These are phyloP conservation scores for Rhorus exstirpatorius DNA, from an alignment of 2,888 invertebrate genomes.

Conservation along the genomic window DNA sequence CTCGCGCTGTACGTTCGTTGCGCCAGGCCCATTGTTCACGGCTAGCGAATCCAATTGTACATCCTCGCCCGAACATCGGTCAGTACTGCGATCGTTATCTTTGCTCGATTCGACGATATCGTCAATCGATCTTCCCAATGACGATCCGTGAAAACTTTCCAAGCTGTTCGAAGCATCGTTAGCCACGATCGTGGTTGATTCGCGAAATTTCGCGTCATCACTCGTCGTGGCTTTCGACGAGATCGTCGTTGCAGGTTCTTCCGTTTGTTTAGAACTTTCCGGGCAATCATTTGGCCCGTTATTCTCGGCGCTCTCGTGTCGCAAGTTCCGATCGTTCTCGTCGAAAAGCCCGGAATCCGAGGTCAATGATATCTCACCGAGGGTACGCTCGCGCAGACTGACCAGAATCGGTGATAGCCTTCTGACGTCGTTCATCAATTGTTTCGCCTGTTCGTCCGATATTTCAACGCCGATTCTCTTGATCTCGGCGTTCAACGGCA, in stretches of 20 bases:
- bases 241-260: too few relatives aligned
- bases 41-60: neutral
- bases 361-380: slow-evolving; percentile 83
- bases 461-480: slow-evolving; percentile 83
- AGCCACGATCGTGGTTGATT: too few relatives aligned
- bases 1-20: slow-evolving; percentile 44
- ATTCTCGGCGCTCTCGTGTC: slow-evolving; percentile 6
- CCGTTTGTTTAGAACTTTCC: too few relatives aligned
- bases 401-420: slow-evolving; percentile 83
- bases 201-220: too few relatives aligned
- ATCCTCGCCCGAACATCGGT: neutral
- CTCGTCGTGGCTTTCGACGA: too few relatives aligned
- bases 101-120: neutral
- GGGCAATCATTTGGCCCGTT: neutral
- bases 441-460: slow-evolving; percentile 82
- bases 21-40: neutral
- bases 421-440: slow-evolving; percentile 81
- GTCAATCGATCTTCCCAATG: too few relatives aligned
- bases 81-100: neutral
- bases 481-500: slow-evolving; percentile 79
- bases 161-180: too few relatives aligned
- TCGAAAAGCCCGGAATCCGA: slow-evolving; percentile 74
- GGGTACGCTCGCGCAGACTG: slow-evolving; percentile 82
- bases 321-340: slow-evolving; percentile 17
- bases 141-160: too few relatives aligned